phyloP scores from a whole-genome alignment of 2,113 vertebrate species.

The Nymphicus hollandicus region DNA sequence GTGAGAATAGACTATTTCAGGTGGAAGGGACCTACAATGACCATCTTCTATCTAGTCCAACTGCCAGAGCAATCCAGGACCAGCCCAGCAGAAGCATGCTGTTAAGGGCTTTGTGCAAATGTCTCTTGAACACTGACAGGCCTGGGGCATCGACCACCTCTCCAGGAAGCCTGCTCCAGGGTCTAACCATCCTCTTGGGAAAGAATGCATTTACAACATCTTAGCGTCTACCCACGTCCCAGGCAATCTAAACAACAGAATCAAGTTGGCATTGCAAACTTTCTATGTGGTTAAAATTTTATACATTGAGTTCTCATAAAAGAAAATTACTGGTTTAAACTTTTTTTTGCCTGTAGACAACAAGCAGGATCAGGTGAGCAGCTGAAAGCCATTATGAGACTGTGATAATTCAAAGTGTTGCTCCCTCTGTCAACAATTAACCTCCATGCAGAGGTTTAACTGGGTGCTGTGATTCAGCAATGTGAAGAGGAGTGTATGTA shows the following conservation, averaged over 20 bases:
- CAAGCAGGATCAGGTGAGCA: background rate
- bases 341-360: background rate
- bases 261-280: background rate
- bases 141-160: background rate
- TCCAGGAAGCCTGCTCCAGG: background rate
- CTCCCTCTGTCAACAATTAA: background rate
- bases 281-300: background rate
- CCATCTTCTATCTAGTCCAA: background rate
- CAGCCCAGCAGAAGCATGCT: background rate
- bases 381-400: background rate
- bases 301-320: background rate
- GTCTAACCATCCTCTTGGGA: accelerated
- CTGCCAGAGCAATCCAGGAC: accelerated
- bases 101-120: accelerated
- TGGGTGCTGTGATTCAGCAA: background rate
- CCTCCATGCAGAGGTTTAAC: background rate
- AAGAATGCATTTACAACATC: accelerated
- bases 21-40: background rate
- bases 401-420: background rate
- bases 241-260: background rate
- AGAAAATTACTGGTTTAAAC: background rate
- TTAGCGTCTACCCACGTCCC: background rate
- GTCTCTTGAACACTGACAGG: accelerated
- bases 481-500: accelerated
- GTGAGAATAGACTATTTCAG: background rate